Evolutionary conservation across 2,797 vertebrate genomes (phyloP).

Genomic region (Mormyrops boulengeri): DNA sequence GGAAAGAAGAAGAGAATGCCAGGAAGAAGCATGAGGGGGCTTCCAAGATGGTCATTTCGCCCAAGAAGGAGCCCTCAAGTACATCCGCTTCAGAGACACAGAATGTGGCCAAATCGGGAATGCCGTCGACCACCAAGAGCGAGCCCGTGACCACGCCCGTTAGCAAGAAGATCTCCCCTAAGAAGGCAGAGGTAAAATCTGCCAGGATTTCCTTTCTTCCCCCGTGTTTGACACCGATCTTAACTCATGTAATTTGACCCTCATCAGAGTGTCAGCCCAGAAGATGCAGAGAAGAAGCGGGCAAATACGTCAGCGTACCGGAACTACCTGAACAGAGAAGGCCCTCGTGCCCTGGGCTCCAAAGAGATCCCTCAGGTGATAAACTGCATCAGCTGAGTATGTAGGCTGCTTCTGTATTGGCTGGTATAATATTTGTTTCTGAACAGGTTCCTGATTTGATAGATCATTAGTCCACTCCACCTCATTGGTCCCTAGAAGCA

Average conservation of each 20-base stretch:
- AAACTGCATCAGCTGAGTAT: background rate
- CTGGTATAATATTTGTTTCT: background rate
- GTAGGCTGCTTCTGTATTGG: background rate
- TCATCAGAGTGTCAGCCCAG: constrained; percentile 70
- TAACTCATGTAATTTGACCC: background rate
- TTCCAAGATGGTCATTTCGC: constrained; percentile 50
- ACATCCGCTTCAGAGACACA: constrained; percentile 34
- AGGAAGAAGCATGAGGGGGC: constrained; percentile 31
- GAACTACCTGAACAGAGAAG: constrained; percentile 91
- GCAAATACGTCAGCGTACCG: constrained; percentile 76
- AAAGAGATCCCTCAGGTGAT: constrained; percentile 86
- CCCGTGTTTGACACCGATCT: background rate
- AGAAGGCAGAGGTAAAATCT: constrained; percentile 72
- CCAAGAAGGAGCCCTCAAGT: constrained; percentile 56
- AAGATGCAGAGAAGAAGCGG: constrained; percentile 84
- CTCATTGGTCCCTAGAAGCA: background rate
- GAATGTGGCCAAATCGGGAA: constrained; percentile 44
- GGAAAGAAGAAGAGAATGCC: constrained; percentile 51
- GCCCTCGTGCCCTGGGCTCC: constrained; percentile 88
- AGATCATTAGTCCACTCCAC: background rate
- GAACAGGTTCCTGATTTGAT: background rate
- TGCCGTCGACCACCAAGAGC: constrained; percentile 19
- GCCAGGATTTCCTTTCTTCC: background rate
- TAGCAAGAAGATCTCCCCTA: constrained; percentile 69
- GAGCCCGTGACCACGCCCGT: constrained; percentile 54